A percentile compares a stretch with the other conserved stretches of the same genome.
Evolutionary conservation across 2,888 invertebrate genomes (phyloP).

Genomic region (Oscheius sp.): DNA sequence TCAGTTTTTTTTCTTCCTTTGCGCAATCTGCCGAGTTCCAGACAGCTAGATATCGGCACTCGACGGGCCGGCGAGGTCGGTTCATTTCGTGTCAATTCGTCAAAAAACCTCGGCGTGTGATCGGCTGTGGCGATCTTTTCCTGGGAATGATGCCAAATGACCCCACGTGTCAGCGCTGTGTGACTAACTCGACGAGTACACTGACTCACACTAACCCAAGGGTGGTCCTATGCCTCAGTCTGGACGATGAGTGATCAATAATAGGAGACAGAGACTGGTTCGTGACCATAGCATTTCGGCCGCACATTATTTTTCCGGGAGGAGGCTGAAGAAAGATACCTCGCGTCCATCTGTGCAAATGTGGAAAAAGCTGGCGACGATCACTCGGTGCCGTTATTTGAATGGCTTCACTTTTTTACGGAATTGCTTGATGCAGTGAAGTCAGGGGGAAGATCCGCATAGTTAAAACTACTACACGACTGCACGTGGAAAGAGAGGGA

Average conservation of each 20-base stretch:
- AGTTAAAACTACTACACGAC: no score
- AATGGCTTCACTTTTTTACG: conserved; percentile 6
- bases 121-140: no score
- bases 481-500: no score
- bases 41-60: no score
- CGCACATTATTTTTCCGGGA: conserved; percentile 10
- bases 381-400: conserved; percentile 1
- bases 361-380: conserved; percentile 18
- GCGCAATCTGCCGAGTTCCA: background rate
- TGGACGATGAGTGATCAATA: conserved; percentile 6
- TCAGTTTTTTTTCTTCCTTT: background rate
- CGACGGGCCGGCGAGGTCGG: background rate
- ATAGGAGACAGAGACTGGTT: conserved; percentile 23
- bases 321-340: no score
- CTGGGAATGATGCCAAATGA: background rate
- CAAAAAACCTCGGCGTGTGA: background rate
- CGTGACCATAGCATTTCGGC: conserved; percentile 16
- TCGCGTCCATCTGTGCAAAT: conserved; percentile 29
- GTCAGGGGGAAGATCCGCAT: no score
- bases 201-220: conserved; percentile 12
- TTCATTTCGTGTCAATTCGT: background rate
- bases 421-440: conserved; percentile 3
- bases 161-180: background rate
- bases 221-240: conserved; percentile 19
- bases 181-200: conserved; percentile 10